Evolutionary conservation across 2,113 vertebrate genomes (phyloP), one percentile per base, ranked within the genome.

Genomic region (Poecilia latipinna): DNA sequence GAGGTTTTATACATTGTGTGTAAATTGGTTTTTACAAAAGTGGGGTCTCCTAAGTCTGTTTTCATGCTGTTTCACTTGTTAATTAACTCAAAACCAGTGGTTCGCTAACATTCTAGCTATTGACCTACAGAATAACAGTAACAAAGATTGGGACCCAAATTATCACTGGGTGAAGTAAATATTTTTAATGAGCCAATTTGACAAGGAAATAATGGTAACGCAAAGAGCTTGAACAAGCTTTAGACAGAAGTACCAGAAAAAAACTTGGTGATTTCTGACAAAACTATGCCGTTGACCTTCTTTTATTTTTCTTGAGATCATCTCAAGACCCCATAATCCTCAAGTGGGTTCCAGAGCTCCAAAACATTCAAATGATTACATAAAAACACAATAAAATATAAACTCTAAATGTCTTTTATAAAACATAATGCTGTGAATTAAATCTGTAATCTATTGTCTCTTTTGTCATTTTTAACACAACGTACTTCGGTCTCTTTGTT

Each of bases 1-100:
- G 28, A 31, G 51, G 65, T 51, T 70, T 29, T 32, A 29, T 73
- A 33, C 31, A 63, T 65, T 81, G 42, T 68, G n/a, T 64, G 17
- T 69, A 54, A 57, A 64, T 69, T 61, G 57, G 77, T 65, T 72
- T 37, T 83, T 80, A 82, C 87, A 78, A 75, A 79, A 69, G 68
- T 62, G 63, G 33, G 70, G 15, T 72, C 70, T 44, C 22, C 66
- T 79, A 32, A 68, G 28, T 69, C 12, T 57, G 48, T 74, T 88
- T 78, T 66, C n/a, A 80, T 22, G 61, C 68, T 57, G 12, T 10
- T 28, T 19, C 28, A 26, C 70, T 61, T 63, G 66, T 1, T 54
- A 54, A 65, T n/a, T n/a, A 37, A 35, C 54, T 69, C 66, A 48
- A 62, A 51, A 68, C 8, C 28, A 54, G 17, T 54, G 17, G 19